Conservation (phyloP, 2,113 vertebrate genomes). For the Myocastor coypus region DNA sequence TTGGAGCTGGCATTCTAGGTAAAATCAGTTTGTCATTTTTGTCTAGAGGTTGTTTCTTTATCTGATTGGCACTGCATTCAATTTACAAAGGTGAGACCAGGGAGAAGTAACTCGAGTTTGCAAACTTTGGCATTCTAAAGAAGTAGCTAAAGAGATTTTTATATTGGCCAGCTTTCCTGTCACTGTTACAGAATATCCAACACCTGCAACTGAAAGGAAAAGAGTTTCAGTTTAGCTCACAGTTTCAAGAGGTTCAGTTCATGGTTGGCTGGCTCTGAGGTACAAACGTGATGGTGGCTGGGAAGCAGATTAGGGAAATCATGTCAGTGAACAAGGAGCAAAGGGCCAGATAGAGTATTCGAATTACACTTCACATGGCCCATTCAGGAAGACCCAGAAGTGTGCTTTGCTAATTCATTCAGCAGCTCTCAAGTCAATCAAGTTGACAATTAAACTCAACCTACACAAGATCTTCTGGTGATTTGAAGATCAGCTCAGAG, state of each 20-base stretch:
- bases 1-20: neutral
- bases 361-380: neutral
- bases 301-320: neutral
- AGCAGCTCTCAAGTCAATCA: neutral
- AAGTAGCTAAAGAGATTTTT: neutral
- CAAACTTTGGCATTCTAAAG: neutral
- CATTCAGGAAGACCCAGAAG: neutral
- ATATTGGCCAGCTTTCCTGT: neutral
- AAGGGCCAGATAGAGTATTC: neutral
- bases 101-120: neutral
- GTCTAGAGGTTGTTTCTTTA: neutral
- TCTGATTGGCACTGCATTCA: neutral
- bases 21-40: neutral
- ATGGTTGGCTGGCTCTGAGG: neutral
- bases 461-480: neutral
- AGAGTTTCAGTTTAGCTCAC: neutral
- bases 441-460: neutral
- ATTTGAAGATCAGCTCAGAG: neutral
- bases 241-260: neutral
- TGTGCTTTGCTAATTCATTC: neutral
- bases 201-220: neutral
- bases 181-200: neutral
- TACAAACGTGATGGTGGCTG: neutral
- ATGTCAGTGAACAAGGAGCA: neutral
- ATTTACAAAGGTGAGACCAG: neutral